A percentile compares a stretch with the other conserved stretches of the same genome.
Evolutionary conservation across 2,113 vertebrate species (phyloP).

Genomic region (Alethe castanea): DNA sequence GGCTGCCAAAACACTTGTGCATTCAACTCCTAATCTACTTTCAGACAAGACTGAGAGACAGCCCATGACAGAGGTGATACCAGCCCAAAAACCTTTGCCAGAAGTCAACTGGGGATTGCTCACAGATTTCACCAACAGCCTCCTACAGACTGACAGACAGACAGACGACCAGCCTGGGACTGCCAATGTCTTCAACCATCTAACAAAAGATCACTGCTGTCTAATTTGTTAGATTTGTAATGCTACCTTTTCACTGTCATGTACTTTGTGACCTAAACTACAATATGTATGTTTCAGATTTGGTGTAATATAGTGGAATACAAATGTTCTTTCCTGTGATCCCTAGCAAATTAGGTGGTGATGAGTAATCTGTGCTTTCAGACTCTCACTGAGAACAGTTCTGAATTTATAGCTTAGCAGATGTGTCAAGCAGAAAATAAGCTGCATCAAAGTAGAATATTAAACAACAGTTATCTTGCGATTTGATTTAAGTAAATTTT

Average conservation of each 20-base stretch:
- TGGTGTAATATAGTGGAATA: not conserved
- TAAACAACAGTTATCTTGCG: not conserved
- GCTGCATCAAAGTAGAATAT: not conserved
- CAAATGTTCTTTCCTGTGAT: not conserved
- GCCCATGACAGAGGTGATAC: not conserved
- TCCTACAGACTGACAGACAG: not conserved
- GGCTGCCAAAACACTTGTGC: not conserved
- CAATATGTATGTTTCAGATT: not conserved
- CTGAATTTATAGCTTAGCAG: not conserved
- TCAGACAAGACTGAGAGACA: not conserved
- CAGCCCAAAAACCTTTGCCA: not conserved
- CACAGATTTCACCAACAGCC: not conserved
- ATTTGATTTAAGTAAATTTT: not conserved
- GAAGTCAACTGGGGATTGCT: not conserved
- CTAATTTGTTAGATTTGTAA: not conserved
- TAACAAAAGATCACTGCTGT: not conserved
- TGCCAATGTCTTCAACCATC: not conserved
- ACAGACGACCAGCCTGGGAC: not conserved
- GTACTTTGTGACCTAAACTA: not conserved
- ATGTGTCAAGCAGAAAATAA: not conserved
- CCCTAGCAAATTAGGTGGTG: not conserved
- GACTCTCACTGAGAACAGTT: not conserved
- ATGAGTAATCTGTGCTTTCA: not conserved
- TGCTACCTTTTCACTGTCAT: not conserved
- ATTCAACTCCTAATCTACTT: not conserved